These are phyloP conservation scores for Nasonia longicornis DNA, from an alignment of 1,140 invertebrate genomes.

Conservation along the genomic window DNA sequence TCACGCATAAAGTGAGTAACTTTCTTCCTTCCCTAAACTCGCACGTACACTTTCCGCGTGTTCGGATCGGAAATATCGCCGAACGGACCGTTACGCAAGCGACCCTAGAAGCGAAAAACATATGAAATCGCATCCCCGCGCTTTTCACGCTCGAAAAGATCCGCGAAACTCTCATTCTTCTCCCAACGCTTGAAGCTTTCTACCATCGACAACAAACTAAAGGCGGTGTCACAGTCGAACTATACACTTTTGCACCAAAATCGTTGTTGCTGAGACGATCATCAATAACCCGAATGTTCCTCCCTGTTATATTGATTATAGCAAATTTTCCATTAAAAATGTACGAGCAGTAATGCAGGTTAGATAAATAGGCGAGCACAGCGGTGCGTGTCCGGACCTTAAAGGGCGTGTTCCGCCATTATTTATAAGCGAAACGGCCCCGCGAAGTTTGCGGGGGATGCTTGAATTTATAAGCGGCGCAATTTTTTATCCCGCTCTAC, in stretches of 20 bases:
- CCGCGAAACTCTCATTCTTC: background rate
- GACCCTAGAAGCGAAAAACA: background rate
- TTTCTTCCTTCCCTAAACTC: background rate
- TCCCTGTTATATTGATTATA: too few species aligned
- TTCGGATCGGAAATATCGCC: background rate
- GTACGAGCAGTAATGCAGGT: too few species aligned
- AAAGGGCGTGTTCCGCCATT: slow-evolving; percentile 50
- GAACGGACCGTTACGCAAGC: background rate
- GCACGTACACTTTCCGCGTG: background rate
- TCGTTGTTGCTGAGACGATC: too few species aligned
- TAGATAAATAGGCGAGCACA: background rate
- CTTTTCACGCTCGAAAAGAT: background rate
- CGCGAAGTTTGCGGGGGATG: slow-evolving; percentile 51
- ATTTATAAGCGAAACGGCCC: slow-evolving; percentile 53
- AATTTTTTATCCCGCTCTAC: slow-evolving; percentile 55
- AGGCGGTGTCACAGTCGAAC: background rate
- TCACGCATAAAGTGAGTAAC: background rate
- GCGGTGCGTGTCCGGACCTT: slow-evolving; percentile 37
- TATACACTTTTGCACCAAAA: too few species aligned
- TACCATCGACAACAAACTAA: background rate
- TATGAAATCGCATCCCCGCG: background rate
- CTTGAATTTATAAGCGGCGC: slow-evolving; percentile 58
- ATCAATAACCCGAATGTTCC: too few species aligned
- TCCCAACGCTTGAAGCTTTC: background rate
- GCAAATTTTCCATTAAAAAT: background rate